phyloP scores from a whole-genome alignment of 37 sponge, comb jelly and placozoan species.

The Dysidea cf. avara region DNA sequence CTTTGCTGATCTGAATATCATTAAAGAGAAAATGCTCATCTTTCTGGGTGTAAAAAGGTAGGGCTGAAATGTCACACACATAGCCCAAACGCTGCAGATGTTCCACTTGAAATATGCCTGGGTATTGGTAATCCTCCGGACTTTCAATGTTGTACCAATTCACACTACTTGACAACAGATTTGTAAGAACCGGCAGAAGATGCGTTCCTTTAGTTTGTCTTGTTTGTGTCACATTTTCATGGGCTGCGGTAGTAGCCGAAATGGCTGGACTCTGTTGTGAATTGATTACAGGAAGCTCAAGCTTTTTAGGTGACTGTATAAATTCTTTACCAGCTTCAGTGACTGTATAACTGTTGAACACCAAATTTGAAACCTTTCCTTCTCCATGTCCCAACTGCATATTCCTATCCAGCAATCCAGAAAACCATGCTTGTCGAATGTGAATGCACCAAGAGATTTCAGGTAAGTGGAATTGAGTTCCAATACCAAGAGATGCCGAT shows the following conservation, averaged over 20 bases:
- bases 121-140: conserved; percentile 19
- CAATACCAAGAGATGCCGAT: conserved; percentile 18
- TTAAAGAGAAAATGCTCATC: conserved; percentile 35
- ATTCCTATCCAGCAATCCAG: conserved; percentile 1
- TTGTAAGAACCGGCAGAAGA: conserved; percentile 1
- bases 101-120: conserved; percentile 10
- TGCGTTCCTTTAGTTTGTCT: conserved; percentile 24
- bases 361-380: background rate
- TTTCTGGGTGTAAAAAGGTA: too few species aligned
- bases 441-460: conserved; percentile 8
- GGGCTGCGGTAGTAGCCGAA: background rate
- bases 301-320: background rate
- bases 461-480: background rate
- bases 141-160: conserved; percentile 13
- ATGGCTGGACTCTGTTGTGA: background rate
- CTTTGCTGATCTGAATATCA: conserved; percentile 45
- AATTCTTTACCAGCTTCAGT: conserved; percentile 11
- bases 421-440: conserved; percentile 34
- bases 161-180: conserved; percentile 2
- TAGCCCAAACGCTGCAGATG: conserved; percentile 24
- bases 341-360: conserved; percentile 24
- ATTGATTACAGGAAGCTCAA: background rate
- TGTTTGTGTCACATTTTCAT: background rate
- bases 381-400: conserved; percentile 34
- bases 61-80: conserved; percentile 14